Evolutionary conservation across 2,797 vertebrate genomes (phyloP).

Genomic region (Spatula versicolor): DNA sequence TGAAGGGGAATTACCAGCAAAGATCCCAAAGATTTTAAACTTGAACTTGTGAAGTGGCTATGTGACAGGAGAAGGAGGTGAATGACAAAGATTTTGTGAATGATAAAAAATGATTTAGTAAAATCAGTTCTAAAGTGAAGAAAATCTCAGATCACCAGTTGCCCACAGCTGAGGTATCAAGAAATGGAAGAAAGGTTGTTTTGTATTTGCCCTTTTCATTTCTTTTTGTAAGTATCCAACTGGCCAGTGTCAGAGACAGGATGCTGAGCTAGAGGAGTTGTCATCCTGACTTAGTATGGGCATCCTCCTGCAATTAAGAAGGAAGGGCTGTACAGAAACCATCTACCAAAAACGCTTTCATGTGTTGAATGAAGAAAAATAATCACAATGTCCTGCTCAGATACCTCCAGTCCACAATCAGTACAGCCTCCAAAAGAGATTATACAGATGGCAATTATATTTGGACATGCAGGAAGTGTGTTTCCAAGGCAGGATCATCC

Average conservation of each 20-base stretch:
- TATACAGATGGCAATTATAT: background rate
- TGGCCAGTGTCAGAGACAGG: background rate
- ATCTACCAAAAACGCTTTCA: background rate
- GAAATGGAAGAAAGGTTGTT: background rate
- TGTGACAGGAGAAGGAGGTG: background rate
- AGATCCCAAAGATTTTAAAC: background rate
- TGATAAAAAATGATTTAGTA: background rate
- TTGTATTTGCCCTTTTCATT: background rate
- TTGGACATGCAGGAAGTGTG: background rate
- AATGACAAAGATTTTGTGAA: background rate
- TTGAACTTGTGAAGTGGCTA: background rate
- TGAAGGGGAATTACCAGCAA: background rate
- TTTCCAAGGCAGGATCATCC: background rate
- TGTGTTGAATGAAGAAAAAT: background rate
- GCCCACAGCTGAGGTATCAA: background rate
- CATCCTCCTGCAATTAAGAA: background rate
- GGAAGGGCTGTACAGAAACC: background rate
- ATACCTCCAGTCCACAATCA: background rate
- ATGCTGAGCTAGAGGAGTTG: accelerated
- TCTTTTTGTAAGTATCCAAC: background rate
- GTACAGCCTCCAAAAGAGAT: background rate
- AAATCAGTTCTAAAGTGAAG: background rate
- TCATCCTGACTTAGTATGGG: background rate
- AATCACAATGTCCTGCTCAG: background rate
- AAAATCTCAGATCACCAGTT: background rate